Conservation (phyloP, 2,797 vertebrate species). For the Hydrophis major region DNA sequence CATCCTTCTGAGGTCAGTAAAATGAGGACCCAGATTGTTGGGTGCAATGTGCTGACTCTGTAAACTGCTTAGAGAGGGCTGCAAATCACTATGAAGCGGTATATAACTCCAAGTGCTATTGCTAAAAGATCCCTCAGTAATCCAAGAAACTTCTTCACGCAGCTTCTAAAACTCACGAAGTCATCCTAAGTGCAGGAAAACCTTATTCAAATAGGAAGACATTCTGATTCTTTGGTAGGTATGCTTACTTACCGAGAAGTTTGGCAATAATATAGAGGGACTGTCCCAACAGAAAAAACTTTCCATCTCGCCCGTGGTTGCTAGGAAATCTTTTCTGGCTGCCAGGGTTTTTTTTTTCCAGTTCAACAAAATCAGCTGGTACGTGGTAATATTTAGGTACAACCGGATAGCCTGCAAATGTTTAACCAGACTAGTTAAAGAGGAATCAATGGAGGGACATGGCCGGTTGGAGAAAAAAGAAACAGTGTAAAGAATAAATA, state of each 20-base stretch:
- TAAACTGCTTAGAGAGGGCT: background rate
- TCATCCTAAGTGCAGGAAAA: background rate
- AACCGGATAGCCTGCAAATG: slow-evolving; percentile 80
- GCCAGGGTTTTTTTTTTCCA: slow-evolving; percentile 86
- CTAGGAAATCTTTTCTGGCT: slow-evolving; percentile 96
- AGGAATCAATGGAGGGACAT: background rate
- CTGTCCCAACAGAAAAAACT: slow-evolving; percentile 93
- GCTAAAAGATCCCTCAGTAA: background rate
- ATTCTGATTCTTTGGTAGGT: background rate
- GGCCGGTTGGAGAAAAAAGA: background rate
- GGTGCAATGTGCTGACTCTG: background rate
- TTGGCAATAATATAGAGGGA: slow-evolving; percentile 90
- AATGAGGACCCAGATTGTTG: background rate
- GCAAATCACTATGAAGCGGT: background rate
- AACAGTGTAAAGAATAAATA: background rate
- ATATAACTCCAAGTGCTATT: background rate
- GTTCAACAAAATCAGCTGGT: slow-evolving; percentile 91
- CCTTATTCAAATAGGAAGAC: background rate
- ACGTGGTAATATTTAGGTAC: slow-evolving; percentile 95
- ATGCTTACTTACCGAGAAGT: slow-evolving; percentile 82
- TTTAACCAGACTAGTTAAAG: slow-evolving; percentile 45
- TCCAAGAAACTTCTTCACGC: background rate
- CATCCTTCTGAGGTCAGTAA: background rate
- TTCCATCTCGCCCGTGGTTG: slow-evolving; percentile 89
- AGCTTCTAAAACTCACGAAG: background rate